A percentile compares a stretch with the other conserved stretches of the same genome.
Conservation (phyloP, 2,888 invertebrate genomes). For the Dusona sp. region DNA sequence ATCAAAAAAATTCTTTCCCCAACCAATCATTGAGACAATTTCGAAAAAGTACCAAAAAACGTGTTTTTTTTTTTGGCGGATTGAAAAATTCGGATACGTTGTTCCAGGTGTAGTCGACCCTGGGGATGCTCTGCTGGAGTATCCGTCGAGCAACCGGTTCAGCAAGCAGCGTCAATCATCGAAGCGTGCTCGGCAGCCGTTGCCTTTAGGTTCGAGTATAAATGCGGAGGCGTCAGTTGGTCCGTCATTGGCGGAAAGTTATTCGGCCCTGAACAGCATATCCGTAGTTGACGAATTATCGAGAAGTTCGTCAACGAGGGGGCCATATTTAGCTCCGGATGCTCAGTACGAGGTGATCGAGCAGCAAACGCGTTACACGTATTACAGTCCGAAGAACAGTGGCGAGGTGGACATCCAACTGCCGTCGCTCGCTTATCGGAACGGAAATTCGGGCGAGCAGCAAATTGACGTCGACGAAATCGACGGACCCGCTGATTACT, state of each 20-base stretch:
- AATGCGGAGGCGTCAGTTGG: conserved; percentile 80
- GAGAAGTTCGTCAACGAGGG: conserved; percentile 77
- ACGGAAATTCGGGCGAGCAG: conserved; percentile 69
- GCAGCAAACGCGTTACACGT: conserved; percentile 83
- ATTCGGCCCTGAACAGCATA: conserved; percentile 80
- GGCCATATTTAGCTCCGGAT: conserved; percentile 87
- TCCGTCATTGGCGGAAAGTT: conserved; percentile 77
- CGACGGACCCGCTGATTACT: conserved; percentile 84
- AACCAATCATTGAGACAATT: too few relatives aligned
- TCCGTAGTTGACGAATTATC: conserved; percentile 77
- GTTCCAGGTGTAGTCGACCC: conserved; percentile 75
- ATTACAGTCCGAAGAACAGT: conserved; percentile 79
- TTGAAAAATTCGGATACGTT: too few relatives aligned
- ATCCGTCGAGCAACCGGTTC: conserved; percentile 86
- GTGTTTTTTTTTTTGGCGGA: too few relatives aligned
- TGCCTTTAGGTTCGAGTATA: conserved; percentile 85
- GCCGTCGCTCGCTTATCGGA: conserved; percentile 69
- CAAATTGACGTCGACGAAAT: conserved; percentile 64
- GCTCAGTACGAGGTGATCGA: conserved; percentile 88
- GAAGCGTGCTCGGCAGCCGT: conserved; percentile 86
- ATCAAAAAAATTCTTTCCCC: too few relatives aligned
- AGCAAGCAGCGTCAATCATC: conserved; percentile 86
- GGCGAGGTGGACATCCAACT: conserved; percentile 73
- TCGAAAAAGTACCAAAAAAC: too few relatives aligned
- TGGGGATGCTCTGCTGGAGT: conserved; percentile 86